Evolutionary conservation across 2,888 invertebrate genomes (phyloP), one percentile per base, ranked within the genome.

Genomic region (Drosophila formosana): DNA sequence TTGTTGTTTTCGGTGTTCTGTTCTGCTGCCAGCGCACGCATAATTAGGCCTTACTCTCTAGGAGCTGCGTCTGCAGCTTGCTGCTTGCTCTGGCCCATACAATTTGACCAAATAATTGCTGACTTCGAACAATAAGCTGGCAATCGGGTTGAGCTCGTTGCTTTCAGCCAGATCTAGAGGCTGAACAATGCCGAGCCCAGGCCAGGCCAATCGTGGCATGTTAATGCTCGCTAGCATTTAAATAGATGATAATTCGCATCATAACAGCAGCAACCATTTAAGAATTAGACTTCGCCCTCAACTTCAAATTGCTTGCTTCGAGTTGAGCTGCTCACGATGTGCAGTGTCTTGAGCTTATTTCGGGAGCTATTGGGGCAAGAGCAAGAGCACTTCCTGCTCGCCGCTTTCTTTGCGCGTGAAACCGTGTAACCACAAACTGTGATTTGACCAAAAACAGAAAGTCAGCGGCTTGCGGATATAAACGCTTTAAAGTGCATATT

Each of bases 381-480:
- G 18, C 18, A 18, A 18, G 18, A 66, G 62, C 69, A 83, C 78
- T 83, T 83, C 83, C 83, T 84, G 84, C 80, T 87, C 70, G 66
- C 55, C 74, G 83, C 87, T 87, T 84, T 87, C 87, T 87, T 87
- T 75, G 83, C 87, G 83, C 83, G 84, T 82, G 83, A 84, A 87
- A 84, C 83, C 83, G 83, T 87, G 85, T 87, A 84, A 84, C 83
- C 87, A 72, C 83, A 83, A 82, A 80, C 86, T 74, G 82, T 84
- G 83, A 84, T 84, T 84, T 84, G 78, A 80, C 83, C 83, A 84
- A 84, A 84, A 84, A 73, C 80, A 84, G 83, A 74, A 79, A 78
- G 68, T 53, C 68, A 39, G 75, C 37, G 66, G 82, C 82, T 84
- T 84, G 83, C 83, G 83, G 83, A 84, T 84, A 84, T 84, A 84